Base-by-base conservation (phyloP, 64 coral and sea anemone genomes). In the Astreopora myriophthalma region DNA sequence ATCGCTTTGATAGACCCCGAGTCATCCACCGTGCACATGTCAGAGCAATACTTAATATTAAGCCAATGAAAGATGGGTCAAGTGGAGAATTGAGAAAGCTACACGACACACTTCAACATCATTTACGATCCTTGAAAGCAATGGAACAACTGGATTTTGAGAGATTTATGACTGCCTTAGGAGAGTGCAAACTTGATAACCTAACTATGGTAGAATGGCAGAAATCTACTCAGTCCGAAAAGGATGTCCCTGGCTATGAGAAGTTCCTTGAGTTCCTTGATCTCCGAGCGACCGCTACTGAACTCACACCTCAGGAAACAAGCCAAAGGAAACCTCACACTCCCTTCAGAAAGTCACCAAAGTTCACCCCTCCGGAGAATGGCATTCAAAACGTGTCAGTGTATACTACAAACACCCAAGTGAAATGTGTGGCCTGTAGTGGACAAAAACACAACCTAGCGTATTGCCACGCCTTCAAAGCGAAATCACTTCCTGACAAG, bases 241-340 rank as follows among this genome's bases (percentile, higher is more conserved):
- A 42, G 20, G 31, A 64, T 22, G 87, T 89, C 20, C 72, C 87
- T 0, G 73, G 33, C 71, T 89, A 76, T 75, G 48, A 33, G 3
- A 89, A 68, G 34, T 77, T 89, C 10, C 73, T 89, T n/a, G 52
- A 89, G 22, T 89, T 89, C 48, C 58, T 89, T 6, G 73, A 89
- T 40, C 66, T 91, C 5, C 22, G 78, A 72, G 77, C 78, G n/a
- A 84, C 25, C 1, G 89, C 89, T 2, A 84, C 89, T 19, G 89
- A 83, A 49, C 64, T 81, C 0, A 83, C 37, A 22, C 12, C 14
- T n/a, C 0, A 36, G 20, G 55, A 84, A 9, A 20, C 48, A 63
- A 33, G 34, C 16, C 70, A 16, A 13, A 55, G 16, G 51, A 55
- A 55, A 55, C 51, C 51, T 16, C 51, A 55, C 10, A 19, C 17